Evolutionary conservation across 2,113 vertebrate species (phyloP), one percentile per base, ranked within the genome.

Genomic region (Arothron firmamentum): DNA sequence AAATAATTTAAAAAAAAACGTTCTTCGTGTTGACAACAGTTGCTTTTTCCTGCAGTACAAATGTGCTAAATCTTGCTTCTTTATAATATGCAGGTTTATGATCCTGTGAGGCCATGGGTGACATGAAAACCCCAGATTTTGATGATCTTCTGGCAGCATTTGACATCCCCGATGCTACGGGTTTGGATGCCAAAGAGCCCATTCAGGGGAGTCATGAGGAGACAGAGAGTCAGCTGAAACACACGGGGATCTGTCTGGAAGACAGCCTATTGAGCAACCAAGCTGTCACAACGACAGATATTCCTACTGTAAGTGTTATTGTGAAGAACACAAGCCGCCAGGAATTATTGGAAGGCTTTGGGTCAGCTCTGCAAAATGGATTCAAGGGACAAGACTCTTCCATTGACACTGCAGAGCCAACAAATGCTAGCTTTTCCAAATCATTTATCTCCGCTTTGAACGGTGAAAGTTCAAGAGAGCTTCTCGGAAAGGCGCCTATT

Each of bases 51-150:
- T 38, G 5, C 19, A 18, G 20, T 52, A 17, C 3, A 3, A 0
- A 9, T 1, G 20, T 49, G 7, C 17, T 21, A 49, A 52, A 5
- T 54, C 1, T 2, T 5, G 19, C 13, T 6, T 10, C 12, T 59
- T 0, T 78, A 64, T 63, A 3, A 6, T 16, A 5, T 65, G 20
- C 76, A 93, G 93, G 78, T 91, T 83, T 75, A 57, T 85, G 74
- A 83, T 72, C 71, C 73, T 82, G 69, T 83, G 82, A 90, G 90
- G 87, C 89, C 91, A 98, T 98, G 96, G 96, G 96, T 92, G 96
- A 98, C 88, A 98, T 98, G 96, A 98, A 98, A 89, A 98, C 96
- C 81, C 96, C 96, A 10, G 96, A 98, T 89, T 98, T 98, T 60
- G 96, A 98, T 81, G 96, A 98, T 88, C 94, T 99, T 23, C 84